Evolutionary conservation across 2,797 vertebrate species (phyloP), one percentile per base, ranked within the genome.

Genomic region (Triplophysa bombifrons): DNA sequence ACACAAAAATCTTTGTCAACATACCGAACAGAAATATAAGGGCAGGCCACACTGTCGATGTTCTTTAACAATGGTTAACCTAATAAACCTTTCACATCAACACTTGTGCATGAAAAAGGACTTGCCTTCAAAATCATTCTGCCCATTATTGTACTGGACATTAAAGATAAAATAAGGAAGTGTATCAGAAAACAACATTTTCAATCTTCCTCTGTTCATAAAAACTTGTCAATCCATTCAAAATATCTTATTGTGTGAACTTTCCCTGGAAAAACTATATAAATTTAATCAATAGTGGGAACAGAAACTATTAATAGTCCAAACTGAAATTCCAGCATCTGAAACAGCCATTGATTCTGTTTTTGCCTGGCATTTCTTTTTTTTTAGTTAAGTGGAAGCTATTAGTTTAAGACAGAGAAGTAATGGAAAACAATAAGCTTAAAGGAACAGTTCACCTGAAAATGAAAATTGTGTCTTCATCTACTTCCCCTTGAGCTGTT

Each of bases 181-280:
- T 70, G n/a, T 12, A 34, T 76, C 55, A 27, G 17, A 51, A 50
- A 38, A 50, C 30, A 66, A 66, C 17, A 1, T 14, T 44, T 67
- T 53, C 4, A 51, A 13, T 65, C 14, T 73, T 48, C 56, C 72
- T 61, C 44, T 30, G 20, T 46, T 76, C 25, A 10, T 12, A 67
- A 8, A 67, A 46, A 66, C 22, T 19, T n/a, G 3, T 46, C 50
- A 19, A 67, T 19, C 30, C 19, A 41, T 65, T 38, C 63, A n/a
- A 65, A 65, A 65, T 17, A 17, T 65, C 6, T 12, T 73, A 16
- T 10, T 25, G 7, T 61, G 44, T 61, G 20, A 22, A 27, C 7
- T 56, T 76, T 60, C 27, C 48, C 22, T 34, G 65, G 74, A 76
- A 68, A 76, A 56, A 67, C 34, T 46, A 19, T 17, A 65, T 2